Evolutionary conservation across 2,797 vertebrate species (phyloP).

Genomic region (Sebastes oblongus): DNA sequence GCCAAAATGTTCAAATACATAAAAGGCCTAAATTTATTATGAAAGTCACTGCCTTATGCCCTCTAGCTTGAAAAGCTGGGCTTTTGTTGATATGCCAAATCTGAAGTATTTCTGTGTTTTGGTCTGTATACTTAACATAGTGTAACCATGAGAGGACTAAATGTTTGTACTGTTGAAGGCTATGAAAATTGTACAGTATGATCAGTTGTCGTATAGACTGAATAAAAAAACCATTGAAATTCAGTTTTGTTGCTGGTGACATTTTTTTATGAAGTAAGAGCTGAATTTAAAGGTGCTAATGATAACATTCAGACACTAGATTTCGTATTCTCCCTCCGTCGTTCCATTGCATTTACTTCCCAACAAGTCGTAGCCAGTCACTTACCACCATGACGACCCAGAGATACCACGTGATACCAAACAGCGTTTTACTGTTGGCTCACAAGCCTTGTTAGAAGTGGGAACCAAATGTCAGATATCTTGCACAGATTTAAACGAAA

Average conservation of each 20-base stretch:
- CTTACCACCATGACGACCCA: too few relatives aligned
- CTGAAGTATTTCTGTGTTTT: conserved; percentile 40
- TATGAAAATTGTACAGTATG: conserved; percentile 61
- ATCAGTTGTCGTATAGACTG: conserved; percentile 65
- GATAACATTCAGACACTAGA: too few relatives aligned
- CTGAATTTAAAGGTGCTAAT: background rate
- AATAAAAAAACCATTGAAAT: conserved; percentile 58
- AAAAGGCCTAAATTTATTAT: conserved; percentile 40
- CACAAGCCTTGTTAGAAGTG: too few relatives aligned
- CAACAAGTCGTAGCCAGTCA: too few relatives aligned
- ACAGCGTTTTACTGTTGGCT: too few relatives aligned
- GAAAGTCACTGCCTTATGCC: conserved; percentile 71
- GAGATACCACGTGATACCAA: too few relatives aligned
- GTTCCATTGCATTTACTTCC: too few relatives aligned
- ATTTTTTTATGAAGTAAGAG: conserved; percentile 4
- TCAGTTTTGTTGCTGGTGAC: background rate
- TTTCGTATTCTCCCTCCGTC: rapidly evolving
- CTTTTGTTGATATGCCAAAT: conserved; percentile 69
- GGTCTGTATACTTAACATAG: conserved; percentile 43
- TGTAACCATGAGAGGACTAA: conserved; percentile 51
- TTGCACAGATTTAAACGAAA: rapidly evolving
- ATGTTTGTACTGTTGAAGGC: conserved; percentile 64
- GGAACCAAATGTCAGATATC: rapidly evolving
- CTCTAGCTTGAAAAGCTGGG: conserved; percentile 60
- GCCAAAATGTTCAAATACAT: conserved; percentile 36